phyloP scores from a whole-genome alignment of 1,140 invertebrate genomes.

The Ephestia elutella region DNA sequence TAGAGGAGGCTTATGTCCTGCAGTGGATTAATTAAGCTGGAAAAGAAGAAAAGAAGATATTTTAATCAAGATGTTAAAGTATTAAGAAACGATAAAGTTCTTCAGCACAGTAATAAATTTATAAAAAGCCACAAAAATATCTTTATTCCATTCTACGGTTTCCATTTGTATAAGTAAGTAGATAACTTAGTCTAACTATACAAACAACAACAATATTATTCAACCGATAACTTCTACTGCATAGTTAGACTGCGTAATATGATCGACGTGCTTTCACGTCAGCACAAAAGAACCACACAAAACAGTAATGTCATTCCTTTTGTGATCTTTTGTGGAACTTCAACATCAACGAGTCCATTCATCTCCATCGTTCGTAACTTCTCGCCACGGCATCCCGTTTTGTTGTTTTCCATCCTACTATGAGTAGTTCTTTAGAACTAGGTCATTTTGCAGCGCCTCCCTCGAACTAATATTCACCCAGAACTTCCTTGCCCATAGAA shows the following conservation, averaged over 20 bases:
- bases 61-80: too few species aligned
- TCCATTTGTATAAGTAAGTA: background rate
- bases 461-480: too few species aligned
- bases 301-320: constrained; percentile 2
- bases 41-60: too few species aligned
- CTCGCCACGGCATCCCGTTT: background rate
- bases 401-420: background rate
- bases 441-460: background rate
- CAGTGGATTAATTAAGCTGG: too few species aligned
- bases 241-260: background rate
- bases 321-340: background rate
- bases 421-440: background rate
- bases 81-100: too few species aligned
- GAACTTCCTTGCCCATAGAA: too few species aligned
- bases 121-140: too few species aligned
- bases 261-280: background rate
- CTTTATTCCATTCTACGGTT: background rate
- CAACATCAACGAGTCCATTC: constrained; percentile 1
- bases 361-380: background rate
- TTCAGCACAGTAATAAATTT: too few species aligned
- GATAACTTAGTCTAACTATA: background rate
- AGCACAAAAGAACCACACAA: background rate
- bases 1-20: too few species aligned
- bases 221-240: background rate
- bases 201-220: background rate